Conservation (phyloP, 2,113 vertebrate species). For the Channa argus region DNA sequence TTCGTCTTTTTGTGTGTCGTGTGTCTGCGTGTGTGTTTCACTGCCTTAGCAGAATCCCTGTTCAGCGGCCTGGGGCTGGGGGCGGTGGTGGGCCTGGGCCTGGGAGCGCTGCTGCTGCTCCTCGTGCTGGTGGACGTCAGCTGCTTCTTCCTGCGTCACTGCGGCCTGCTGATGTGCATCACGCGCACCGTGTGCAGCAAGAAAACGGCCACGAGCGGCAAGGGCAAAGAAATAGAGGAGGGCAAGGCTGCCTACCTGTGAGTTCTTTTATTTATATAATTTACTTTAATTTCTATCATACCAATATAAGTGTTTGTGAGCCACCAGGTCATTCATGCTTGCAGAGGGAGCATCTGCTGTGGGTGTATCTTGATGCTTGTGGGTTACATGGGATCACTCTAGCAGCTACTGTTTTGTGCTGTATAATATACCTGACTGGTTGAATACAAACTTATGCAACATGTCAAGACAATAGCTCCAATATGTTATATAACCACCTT, state of each 20-base stretch:
- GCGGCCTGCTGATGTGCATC: constrained; percentile 96
- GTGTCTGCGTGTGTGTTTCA: constrained; percentile 46
- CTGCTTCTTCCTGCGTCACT: constrained; percentile 98
- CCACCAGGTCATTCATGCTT: constrained; percentile 67
- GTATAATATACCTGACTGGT: background rate
- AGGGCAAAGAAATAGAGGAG: constrained; percentile 97
- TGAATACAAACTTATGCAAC: background rate
- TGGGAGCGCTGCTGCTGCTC: constrained; percentile 92
- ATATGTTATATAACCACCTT: background rate
- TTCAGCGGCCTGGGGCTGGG: constrained; percentile 96
- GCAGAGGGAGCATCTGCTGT: constrained; percentile 72
- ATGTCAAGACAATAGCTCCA: background rate
- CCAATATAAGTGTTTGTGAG: constrained; percentile 25
- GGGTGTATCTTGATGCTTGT: constrained; percentile 61
- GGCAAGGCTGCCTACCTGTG: constrained; percentile 98
- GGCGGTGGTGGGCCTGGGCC: constrained; percentile 92
- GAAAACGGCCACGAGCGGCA: constrained; percentile 93
- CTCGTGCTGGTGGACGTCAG: constrained; percentile 94
- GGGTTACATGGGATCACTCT: constrained; percentile 3
- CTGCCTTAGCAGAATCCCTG: constrained; percentile 92
- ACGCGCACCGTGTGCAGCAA: constrained; percentile 95
- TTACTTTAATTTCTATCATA: background rate
- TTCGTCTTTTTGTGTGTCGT: constrained; percentile 20
- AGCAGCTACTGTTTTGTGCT: constrained; percentile 2
- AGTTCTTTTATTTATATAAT: constrained; percentile 74